phyloP scores from a whole-genome alignment of 2,888 invertebrate genomes.

The Archaeoteleia sp. region DNA sequence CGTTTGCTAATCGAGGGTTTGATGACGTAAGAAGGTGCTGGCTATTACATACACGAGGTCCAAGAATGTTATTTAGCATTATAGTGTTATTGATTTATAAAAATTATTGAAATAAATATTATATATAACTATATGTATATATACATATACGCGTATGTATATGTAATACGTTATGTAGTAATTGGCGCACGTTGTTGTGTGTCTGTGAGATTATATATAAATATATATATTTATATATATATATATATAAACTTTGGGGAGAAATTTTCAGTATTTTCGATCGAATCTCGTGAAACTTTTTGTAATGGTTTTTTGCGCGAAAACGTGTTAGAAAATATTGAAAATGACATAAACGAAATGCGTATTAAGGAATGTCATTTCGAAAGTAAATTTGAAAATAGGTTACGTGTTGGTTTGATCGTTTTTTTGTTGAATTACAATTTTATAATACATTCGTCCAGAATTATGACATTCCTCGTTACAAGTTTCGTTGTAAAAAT shows the following conservation, averaged over 20 bases:
- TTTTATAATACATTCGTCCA: too few species aligned
- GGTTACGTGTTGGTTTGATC: too few species aligned
- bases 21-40: constrained; percentile 71
- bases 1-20: constrained; percentile 56
- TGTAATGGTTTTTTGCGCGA: not conserved
- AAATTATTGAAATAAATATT: constrained; percentile 69
- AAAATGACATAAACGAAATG: constrained; percentile 3
- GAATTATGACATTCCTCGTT: constrained; percentile 10
- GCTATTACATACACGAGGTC: constrained; percentile 71
- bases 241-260: constrained; percentile 2
- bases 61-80: constrained; percentile 74
- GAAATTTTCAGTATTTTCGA: constrained; percentile 9
- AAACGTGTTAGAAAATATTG: constrained; percentile 39
- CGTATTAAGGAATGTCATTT: constrained; percentile 10
- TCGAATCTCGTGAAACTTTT: not conserved
- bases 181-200: constrained; percentile 72
- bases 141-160: constrained; percentile 68
- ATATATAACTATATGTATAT: constrained; percentile 66
- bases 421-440: too few species aligned
- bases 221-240: constrained; percentile 10
- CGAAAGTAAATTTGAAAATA: too few species aligned
- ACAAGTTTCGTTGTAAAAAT: constrained; percentile 30
- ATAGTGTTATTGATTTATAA: constrained; percentile 71
- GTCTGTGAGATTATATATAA: constrained; percentile 71
- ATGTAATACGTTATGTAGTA: constrained; percentile 73